These are phyloP conservation scores for Hipposideros larvatus DNA, from an alignment of 2,797 vertebrate species.

Conservation along the genomic window DNA sequence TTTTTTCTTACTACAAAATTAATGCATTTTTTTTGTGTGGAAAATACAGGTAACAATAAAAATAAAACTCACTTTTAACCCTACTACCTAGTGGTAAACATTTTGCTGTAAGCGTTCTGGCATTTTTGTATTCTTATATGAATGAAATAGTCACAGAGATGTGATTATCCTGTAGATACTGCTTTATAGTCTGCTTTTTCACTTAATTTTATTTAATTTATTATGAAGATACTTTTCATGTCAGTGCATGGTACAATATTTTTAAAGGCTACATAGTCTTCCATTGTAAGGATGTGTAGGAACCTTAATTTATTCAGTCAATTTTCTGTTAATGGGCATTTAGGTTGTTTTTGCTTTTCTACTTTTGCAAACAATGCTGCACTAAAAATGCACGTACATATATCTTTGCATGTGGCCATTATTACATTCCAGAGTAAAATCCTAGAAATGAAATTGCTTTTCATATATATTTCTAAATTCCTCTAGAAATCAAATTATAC, in stretches of 20 bases:
- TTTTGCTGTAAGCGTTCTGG: background rate
- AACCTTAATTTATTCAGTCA: slow-evolving; percentile 7
- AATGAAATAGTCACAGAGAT: slow-evolving; percentile 5
- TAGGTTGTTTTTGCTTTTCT: background rate
- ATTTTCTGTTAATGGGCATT: background rate
- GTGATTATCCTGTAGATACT: background rate
- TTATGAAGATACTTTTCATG: background rate
- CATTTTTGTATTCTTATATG: slow-evolving; percentile 1
- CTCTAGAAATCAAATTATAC: background rate
- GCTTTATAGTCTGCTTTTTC: background rate
- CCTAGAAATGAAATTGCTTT: slow-evolving; percentile 3
- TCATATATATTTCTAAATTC: slow-evolving; percentile 28
- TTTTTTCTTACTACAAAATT: background rate
- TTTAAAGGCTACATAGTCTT: background rate
- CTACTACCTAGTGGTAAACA: background rate
- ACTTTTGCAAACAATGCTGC: slow-evolving; percentile 13
- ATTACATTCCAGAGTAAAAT: background rate
- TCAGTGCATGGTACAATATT: background rate
- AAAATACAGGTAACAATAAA: slow-evolving; percentile 2
- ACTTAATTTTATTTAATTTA: slow-evolving; percentile 28
- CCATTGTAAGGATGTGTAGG: background rate
- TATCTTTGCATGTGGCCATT: background rate
- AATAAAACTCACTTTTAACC: background rate
- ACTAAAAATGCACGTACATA: background rate
- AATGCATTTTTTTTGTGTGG: background rate